Base-by-base conservation (phyloP, 2,113 vertebrate genomes). In the Rhombomys opimus region DNA sequence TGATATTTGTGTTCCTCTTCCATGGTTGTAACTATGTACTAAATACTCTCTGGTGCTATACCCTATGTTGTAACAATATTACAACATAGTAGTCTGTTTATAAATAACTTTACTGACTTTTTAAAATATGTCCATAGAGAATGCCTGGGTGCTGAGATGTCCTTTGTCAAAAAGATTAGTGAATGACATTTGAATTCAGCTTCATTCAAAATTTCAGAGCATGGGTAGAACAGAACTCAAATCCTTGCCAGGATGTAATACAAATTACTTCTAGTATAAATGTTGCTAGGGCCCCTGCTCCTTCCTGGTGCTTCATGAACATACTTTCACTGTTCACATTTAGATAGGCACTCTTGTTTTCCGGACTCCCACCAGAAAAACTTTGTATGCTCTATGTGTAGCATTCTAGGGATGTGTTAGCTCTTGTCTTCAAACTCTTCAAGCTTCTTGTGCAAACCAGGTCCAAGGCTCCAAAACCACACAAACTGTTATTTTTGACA, bases 71-170 rank as follows among this genome's bases (percentile, higher is more conserved):
- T 46, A 50, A 93, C 27, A 86, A 9, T 30, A 54, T 67, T 88
- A 46, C 46, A 46, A 46, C 5, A 5, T 5, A 76, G 46, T 27
- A 59, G 85, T 94, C 59, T 67, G 2, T 54, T 94, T 38, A 91
- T 94, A 94, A 92, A 76, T 92, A 92, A 91, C 46, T 89, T 94
- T 84, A 91, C 41, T 54, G 15, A 92, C 46, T 87, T 57, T 93
- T 5, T 46, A 85, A 92, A 89, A 52, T 61, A 65, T 63, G 90
- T 84, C 15, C 41, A 41, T 38, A 87, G 78, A 75, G 67, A 68
- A 23, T 87, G 10, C 65, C 30, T 68, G 20, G 27, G 50, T 46
- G 25, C 17, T 86, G 4, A 70, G 50, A 17, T 65, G 1, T 65
- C 25, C 25, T 65, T 41, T 65, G 38, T 3, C 9, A 54, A 70